Conservation (phyloP, 2,888 invertebrate species). For the Coelogynopora nodosa region DNA sequence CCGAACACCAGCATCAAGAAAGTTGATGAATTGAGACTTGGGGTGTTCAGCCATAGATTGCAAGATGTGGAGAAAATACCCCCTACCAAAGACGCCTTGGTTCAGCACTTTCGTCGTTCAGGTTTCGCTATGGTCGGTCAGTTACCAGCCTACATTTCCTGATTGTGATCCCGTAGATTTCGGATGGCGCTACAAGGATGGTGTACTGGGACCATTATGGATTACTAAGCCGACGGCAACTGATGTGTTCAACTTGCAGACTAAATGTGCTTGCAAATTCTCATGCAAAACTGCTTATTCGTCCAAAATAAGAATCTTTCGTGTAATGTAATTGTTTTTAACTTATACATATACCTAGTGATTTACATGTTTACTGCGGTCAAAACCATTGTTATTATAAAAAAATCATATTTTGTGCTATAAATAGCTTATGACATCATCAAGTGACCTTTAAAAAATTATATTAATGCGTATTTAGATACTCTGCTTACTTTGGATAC, state of each 20-base stretch:
- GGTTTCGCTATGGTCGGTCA: not conserved
- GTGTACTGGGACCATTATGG: not conserved
- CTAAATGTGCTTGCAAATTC: not conserved
- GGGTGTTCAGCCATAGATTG: constrained; percentile 5
- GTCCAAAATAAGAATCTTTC: not conserved
- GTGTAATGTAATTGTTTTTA: constrained; percentile 13
- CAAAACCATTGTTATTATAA: not conserved
- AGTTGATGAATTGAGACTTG: constrained; percentile 15
- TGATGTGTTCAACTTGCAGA: constrained; percentile 15
- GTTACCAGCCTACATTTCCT: not conserved
- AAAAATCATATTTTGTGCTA: constrained; percentile 12
- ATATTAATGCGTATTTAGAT: constrained; percentile 13
- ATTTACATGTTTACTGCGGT: constrained; percentile 20
- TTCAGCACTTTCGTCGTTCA: not conserved
- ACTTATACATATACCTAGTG: constrained; percentile 1
- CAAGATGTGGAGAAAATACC: not conserved
- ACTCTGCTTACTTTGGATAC: not conserved
- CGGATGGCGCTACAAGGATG: too few relatives aligned
- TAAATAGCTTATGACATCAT: constrained; percentile 27
- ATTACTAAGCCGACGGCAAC: not conserved
- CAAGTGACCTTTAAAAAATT: constrained; percentile 5
- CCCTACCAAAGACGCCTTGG: not conserved
- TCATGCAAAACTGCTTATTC: constrained; percentile 15
- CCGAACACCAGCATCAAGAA: constrained; percentile 6
- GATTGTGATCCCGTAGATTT: not conserved